Conservation (phyloP, 2,113 vertebrate species). For the Anolis sagrei region DNA sequence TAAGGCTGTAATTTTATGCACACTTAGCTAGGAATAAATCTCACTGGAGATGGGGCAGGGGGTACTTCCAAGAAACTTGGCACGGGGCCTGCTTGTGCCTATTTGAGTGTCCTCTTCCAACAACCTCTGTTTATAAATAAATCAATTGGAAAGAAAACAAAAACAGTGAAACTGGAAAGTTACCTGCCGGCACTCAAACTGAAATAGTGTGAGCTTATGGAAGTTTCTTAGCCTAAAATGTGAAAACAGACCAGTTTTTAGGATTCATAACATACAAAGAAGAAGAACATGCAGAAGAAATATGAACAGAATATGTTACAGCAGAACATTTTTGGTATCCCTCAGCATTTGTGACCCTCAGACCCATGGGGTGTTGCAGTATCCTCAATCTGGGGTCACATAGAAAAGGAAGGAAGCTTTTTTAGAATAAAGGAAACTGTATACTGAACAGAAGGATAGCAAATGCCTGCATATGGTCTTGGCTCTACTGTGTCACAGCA, state of each 20-base stretch:
- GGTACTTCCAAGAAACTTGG: background rate
- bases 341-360: too few species aligned
- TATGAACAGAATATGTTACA: too few species aligned
- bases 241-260: background rate
- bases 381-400: too few species aligned
- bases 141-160: background rate
- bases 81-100: background rate
- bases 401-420: too few species aligned
- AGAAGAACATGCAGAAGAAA: too few species aligned
- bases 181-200: background rate
- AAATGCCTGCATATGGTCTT: too few species aligned
- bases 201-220: background rate
- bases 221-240: background rate
- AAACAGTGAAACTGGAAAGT: background rate
- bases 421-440: too few species aligned
- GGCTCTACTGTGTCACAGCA: too few species aligned
- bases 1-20: background rate
- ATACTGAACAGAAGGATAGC: too few species aligned
- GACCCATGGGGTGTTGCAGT: too few species aligned
- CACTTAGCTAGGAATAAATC: background rate
- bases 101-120: background rate
- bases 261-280: too few species aligned
- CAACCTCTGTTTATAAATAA: conserved; percentile 5
- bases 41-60: background rate
- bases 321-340: too few species aligned